A percentile compares a stretch with the other conserved stretches of the same genome.
These are phyloP conservation scores for Morbakka virulenta DNA, from an alignment of 30 jellyfish, hydroid and myxozoan species.

Conservation along the genomic window DNA sequence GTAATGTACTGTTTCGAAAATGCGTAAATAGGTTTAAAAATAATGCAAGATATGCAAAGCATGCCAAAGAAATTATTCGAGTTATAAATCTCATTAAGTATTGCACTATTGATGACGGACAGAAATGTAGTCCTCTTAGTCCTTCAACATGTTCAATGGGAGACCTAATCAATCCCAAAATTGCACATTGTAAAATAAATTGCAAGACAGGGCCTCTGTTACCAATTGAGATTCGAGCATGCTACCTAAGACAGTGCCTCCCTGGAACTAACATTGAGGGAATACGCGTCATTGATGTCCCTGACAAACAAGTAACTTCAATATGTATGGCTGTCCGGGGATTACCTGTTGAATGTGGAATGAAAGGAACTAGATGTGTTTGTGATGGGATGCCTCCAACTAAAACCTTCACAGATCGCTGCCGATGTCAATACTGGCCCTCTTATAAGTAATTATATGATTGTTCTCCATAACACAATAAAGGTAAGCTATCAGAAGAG, in stretches of 20 bases:
- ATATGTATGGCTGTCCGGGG: slow-evolving; percentile 37
- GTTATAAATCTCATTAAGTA: neutral
- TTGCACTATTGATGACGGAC: slow-evolving; percentile 39
- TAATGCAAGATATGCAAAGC: neutral
- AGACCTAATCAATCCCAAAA: slow-evolving; percentile 33
- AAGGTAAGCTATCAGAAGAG: too few relatives aligned
- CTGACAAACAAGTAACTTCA: slow-evolving; percentile 28
- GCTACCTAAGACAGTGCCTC: slow-evolving; percentile 42
- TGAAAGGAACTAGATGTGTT: slow-evolving; percentile 40
- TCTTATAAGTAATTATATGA: too few relatives aligned
- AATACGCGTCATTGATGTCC: slow-evolving; percentile 35
- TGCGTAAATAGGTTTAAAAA: neutral
- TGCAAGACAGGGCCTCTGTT: slow-evolving; percentile 66
- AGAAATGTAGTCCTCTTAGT: slow-evolving; percentile 31
- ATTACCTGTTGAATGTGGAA: slow-evolving; percentile 48
- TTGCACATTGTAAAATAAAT: slow-evolving; percentile 60
- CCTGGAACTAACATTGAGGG: slow-evolving; percentile 18
- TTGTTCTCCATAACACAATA: neutral
- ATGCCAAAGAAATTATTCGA: neutral
- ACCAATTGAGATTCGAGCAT: slow-evolving; percentile 59
- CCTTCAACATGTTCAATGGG: slow-evolving; percentile 58
- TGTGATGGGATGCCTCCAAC: slow-evolving; percentile 70
- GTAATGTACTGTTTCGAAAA: slow-evolving; percentile 40
- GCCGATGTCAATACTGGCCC: slow-evolving; percentile 82
- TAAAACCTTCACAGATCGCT: slow-evolving; percentile 35